Evolutionary conservation across 35 echinoderm and acorn worm genomes (phyloP), one percentile per base, ranked within the genome.

Genomic region (Amphiura filiformis): DNA sequence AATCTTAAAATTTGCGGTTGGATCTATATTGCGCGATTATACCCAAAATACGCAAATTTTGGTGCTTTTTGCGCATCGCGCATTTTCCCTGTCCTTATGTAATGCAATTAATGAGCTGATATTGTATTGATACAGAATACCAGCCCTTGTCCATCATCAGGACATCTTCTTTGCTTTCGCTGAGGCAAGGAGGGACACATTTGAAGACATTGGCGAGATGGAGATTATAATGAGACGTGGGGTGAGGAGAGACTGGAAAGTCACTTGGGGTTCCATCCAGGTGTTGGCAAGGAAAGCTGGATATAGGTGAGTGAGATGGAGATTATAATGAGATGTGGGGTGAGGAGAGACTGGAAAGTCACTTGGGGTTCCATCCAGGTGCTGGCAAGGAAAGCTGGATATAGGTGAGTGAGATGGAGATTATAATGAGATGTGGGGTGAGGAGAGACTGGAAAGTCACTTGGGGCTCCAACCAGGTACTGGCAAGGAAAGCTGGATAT

Each of bases 171-270:
- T 94, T 23, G 92, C 92, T 32, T 94, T 94, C 78, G 89, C 82
- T 64, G 92, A 94, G 64, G 92, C 87, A 35, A 61, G 92, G 28
- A 94, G 81, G 75, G 92, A 94, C 77, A 94, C 92, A 0, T 35
- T 37, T 37, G 35, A 37, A 0, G 92, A 94, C 56, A 94, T 94
- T 18, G 92, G 92, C 11, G 80, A 87, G 0, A 94, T 94, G 41
- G 87, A 94, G 36, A 89, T 94, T 30, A 81, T 94, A 28, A 31
- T 81, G 30, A 82, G 92, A 26, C 78, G 92, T 26, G 92, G 92
- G 20, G 35, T 39, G 0, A 1, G 70, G 28, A 77, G 78, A 37
- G 92, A 84, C 5, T 84, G 37, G 78, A 82, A 80, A 32, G 83
- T 94, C 13, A 35, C 57, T 13, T 94, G 92, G 92, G 76, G 87